Base-by-base conservation (phyloP, 2,797 vertebrate species). In the Harpagifer antarcticus region DNA sequence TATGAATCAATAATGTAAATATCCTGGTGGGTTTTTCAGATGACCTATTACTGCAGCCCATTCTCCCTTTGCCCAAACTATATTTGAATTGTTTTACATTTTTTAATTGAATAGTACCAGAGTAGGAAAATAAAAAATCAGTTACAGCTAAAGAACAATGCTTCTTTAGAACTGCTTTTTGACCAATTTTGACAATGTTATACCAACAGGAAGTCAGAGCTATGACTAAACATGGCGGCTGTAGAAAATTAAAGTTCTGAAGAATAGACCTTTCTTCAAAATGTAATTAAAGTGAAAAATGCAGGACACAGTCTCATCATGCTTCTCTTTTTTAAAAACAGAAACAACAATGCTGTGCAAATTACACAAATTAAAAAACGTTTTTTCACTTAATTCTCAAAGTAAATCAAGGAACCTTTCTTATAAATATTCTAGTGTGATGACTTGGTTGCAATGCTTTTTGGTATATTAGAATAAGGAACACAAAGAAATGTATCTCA, bases 341-440 rank as follows among this genome's bases (percentile, higher is more conserved):
- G 11, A 49, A 42, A 57, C 9, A 27, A 37, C 40, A 42, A 42
- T 45, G 4, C 5, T 40, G 12, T 59, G 43, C 20, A 62, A 13
- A 16, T 45, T 12, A 15, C 48, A 48, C 16, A 58, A 40, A 44
- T 43, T n/a, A 31, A 52, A 47, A n/a, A n/a, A n/a, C n/a, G n/a
- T n/a, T n/a, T n/a, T n/a, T n/a, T 52, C 53, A 44, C 52, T 50
- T 23, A 44, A 69, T 78, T 79, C 12, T 12, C 74, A 5, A 16
- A 19, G n/a, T 55, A 53, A 70, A 40, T 60, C 17, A 67, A n/a
- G n/a, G 42, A 69, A 23, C n/a, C 48, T 3, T 57, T 27, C 56
- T 78, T 78, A 69, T 16, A 68, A 62, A 67, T n/a, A 17, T 27
- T 52, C 10, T n/a, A 57, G 68, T 50, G 19, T 11, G 20, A 14